A percentile compares a stretch with the other conserved stretches of the same genome.
phyloP scores from a whole-genome alignment of 2,113 vertebrate species.

The Alces alces region DNA sequence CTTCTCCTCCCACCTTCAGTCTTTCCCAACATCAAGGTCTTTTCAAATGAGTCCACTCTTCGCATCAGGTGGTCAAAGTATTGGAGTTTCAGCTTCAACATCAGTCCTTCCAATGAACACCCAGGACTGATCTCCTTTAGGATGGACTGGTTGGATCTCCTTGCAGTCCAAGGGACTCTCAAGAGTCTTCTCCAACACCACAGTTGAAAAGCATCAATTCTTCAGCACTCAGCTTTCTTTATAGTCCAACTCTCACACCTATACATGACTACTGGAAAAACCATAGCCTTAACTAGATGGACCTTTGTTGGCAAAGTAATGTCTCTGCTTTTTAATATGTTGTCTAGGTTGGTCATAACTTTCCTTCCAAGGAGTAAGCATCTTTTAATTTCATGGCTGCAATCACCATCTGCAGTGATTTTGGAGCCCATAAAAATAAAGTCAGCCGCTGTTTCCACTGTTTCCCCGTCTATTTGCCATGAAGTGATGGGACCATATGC shows the following conservation, averaged over 20 bases:
- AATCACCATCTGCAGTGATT: neutral
- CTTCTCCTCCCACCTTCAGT: neutral
- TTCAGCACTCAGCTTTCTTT: accelerated
- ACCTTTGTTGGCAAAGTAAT: neutral
- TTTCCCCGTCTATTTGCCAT: neutral
- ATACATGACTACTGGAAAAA: neutral
- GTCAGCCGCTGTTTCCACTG: neutral
- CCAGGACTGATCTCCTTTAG: neutral
- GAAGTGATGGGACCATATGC: neutral
- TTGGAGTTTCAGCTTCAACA: neutral
- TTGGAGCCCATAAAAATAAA: neutral
- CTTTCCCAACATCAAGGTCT: neutral
- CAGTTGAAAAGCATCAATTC: neutral
- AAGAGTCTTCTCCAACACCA: neutral
- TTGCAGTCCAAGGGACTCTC: neutral
- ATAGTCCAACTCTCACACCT: neutral
- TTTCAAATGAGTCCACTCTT: neutral
- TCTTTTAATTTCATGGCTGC: neutral
- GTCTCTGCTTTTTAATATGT: neutral
- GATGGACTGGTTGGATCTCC: neutral
- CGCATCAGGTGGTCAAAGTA: neutral
- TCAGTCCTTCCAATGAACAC: neutral
- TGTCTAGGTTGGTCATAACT: neutral
- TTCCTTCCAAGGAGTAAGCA: neutral
- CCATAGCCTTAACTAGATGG: neutral